phyloP scores from a whole-genome alignment of 2,797 vertebrate species.

The Karalla daura region DNA sequence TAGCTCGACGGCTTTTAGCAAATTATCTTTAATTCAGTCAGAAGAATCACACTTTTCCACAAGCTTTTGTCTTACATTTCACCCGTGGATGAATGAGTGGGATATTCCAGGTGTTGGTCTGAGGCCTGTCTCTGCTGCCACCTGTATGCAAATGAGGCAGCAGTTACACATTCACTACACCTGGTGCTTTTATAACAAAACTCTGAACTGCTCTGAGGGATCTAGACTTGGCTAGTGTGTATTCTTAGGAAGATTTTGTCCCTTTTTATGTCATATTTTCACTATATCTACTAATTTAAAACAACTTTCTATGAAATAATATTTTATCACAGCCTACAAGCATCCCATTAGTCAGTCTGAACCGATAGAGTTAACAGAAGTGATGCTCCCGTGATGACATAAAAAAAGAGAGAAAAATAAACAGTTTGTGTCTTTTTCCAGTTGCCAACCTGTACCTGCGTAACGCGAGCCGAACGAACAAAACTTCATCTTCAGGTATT shows the following conservation, averaged over 20 bases:
- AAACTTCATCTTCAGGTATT: conserved; percentile 99
- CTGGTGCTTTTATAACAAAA: conserved; percentile 38
- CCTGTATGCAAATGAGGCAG: conserved; percentile 74
- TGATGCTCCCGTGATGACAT: background rate
- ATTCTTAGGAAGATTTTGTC: background rate
- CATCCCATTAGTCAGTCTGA: conserved; percentile 5
- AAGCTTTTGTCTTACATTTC: background rate
- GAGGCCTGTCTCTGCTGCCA: conserved; percentile 47
- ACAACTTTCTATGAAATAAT: background rate
- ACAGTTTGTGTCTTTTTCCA: conserved; percentile 48
- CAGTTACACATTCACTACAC: conserved; percentile 22
- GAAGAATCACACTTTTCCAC: background rate
- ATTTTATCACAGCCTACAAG: background rate
- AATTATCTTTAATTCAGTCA: background rate
- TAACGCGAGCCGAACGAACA: conserved; percentile 99
- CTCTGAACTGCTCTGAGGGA: background rate
- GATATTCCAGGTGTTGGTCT: conserved; percentile 7
- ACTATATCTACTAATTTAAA: background rate
- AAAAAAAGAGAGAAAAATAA: background rate
- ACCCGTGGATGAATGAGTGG: conserved; percentile 7
- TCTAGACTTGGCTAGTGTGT: background rate
- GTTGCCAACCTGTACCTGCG: conserved; percentile 92
- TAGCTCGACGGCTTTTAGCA: background rate
- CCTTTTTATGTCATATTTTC: background rate
- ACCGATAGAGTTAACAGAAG: background rate